A percentile compares a stretch with the other conserved stretches of the same genome.
Conservation (phyloP, 2,797 vertebrate species). For the Paramormyrops hopkinsi region DNA sequence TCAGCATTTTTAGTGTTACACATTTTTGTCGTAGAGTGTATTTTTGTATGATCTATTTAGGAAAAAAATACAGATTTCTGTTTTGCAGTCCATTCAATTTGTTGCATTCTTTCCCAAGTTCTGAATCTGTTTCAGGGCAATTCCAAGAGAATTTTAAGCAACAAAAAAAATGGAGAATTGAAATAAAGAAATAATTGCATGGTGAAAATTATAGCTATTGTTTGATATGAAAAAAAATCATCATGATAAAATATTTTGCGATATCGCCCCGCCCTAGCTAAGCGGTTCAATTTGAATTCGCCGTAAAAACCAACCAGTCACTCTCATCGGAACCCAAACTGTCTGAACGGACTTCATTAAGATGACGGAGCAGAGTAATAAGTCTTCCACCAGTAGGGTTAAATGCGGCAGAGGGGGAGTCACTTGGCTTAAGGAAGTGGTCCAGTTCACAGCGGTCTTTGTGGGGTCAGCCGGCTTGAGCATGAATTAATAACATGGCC, state of each 20-base stretch:
- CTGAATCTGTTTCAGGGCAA: not conserved
- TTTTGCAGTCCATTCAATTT: not conserved
- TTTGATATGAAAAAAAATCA: not conserved
- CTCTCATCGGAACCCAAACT: not conserved
- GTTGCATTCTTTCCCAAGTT: not conserved
- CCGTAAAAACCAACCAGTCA: not conserved
- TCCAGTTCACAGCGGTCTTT: not conserved
- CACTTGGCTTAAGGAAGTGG: conserved; percentile 9
- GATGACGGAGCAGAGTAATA: not conserved
- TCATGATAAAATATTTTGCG: not conserved
- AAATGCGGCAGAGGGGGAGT: not conserved
- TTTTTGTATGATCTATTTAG: not conserved
- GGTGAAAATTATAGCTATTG: not conserved
- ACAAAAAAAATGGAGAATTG: not conserved
- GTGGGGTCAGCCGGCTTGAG: not conserved
- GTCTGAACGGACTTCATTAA: not conserved
- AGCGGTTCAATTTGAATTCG: not conserved
- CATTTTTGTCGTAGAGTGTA: no score
- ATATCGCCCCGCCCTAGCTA: not conserved
- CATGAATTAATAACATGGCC: not conserved
- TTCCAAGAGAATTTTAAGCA: no score
- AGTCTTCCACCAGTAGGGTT: conserved; percentile 1
- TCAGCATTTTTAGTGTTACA: not conserved
- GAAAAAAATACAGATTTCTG: not conserved
- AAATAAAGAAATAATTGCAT: not conserved